Base-by-base conservation (phyloP, 2,888 invertebrate species). In the Ligdia adustata region DNA sequence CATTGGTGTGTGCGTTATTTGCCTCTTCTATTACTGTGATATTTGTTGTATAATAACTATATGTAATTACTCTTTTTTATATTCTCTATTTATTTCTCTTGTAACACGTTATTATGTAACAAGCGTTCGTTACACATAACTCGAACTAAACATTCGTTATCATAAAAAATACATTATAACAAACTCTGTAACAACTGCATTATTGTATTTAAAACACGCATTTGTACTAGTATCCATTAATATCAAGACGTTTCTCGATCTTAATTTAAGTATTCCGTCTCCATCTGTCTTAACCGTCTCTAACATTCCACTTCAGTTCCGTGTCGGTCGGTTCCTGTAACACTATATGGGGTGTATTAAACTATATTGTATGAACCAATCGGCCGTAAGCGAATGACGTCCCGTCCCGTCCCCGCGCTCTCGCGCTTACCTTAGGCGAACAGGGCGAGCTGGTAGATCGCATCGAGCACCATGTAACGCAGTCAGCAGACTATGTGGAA, bases 401-500 rank as follows among this genome's bases (percentile, higher is more conserved):
- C 79, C 80, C 77, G 62, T 62, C 69, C 77, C 79, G 22, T 78
- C 82, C 83, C 70, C 71, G 78, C 79, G 82, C 75, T 73, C 68
- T 64, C 64, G 63, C 37, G 37, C 27, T 12, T 26, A 70, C 80
- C 78, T 84, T 85, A 84, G 84, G 76, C 73, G 70, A 76, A 78
- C 91, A 98, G 98, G 98, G 97, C 79, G 97, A 98, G 91, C 94
- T 97, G 93, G 94, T 98, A 80, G 97, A 98, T 92, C 93, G 96
- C 85, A 96, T 98, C 90, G 98, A 98, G 92, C 95, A 95, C 91
- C 96, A 97, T 91, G 98, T 98, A 64, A 94, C 94, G 72, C 94
- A 95, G 84, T 95, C 97, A 62, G 93, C 93, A 64, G 95, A 96
- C 85, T 95, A 95, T 91, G 95, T 97, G 72, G 94, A 94, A 76